phyloP scores from a whole-genome alignment of 2,113 vertebrate species.

The Phycodurus eques region DNA sequence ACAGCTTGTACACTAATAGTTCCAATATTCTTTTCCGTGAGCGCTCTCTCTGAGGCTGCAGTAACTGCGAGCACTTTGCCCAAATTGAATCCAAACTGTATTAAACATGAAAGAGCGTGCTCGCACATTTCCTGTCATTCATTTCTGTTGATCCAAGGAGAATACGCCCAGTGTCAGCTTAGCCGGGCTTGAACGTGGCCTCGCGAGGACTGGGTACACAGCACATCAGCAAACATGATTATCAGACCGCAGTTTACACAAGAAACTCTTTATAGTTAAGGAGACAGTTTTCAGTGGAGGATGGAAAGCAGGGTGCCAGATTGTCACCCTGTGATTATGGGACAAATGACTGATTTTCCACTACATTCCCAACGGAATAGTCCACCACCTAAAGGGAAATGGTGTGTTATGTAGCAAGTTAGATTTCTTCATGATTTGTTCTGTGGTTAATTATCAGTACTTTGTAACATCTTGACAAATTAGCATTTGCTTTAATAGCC shows the following conservation, averaged over 20 bases:
- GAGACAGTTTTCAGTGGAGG: background rate
- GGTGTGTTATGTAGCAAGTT: slow-evolving; percentile 36
- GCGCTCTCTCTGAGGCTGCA: background rate
- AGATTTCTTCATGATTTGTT: slow-evolving; percentile 42
- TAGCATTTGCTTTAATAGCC: slow-evolving; percentile 54
- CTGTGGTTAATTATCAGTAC: slow-evolving; percentile 33
- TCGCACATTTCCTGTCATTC: slow-evolving; percentile 11
- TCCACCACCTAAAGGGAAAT: slow-evolving; percentile 32
- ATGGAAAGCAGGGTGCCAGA: background rate
- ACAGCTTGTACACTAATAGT: slow-evolving; percentile 7
- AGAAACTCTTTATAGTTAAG: slow-evolving; percentile 41
- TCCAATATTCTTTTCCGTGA: background rate
- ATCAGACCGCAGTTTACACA: slow-evolving; percentile 54
- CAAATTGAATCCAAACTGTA: slow-evolving; percentile 3
- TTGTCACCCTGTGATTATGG: background rate
- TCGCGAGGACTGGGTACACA: slow-evolving; percentile 44
- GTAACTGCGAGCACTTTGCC: background rate
- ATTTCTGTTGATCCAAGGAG: slow-evolving; percentile 35
- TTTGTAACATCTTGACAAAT: slow-evolving; percentile 43
- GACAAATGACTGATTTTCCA: slow-evolving; percentile 7
- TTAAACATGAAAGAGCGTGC: background rate
- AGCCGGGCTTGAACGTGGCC: slow-evolving; percentile 51
- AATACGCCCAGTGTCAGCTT: slow-evolving; percentile 34
- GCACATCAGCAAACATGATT: slow-evolving; percentile 56
- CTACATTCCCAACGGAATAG: slow-evolving; percentile 19